These are phyloP conservation scores for Cantharis nigra DNA, from an alignment of 2,888 invertebrate genomes.

Conservation along the genomic window DNA sequence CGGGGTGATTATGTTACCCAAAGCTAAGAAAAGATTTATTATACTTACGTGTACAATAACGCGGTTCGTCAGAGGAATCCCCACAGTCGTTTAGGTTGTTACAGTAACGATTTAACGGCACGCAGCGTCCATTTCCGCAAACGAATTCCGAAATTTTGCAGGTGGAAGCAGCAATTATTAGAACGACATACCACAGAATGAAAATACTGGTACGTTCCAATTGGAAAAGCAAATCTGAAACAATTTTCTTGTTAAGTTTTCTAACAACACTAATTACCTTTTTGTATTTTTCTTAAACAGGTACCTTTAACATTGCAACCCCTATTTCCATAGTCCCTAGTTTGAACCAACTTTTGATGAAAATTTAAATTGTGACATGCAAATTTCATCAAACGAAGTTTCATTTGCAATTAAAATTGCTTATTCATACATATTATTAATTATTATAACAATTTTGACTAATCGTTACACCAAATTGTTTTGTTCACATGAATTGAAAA, in stretches of 20 bases:
- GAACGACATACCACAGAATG: conserved; percentile 47
- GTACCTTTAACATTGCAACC: not conserved
- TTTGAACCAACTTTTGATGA: not conserved
- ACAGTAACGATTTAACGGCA: conserved; percentile 75
- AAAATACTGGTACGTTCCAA: conserved; percentile 23
- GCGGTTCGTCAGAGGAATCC: conserved; percentile 78
- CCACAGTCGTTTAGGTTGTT: conserved; percentile 81
- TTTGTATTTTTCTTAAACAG: not conserved
- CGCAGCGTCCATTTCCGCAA: conserved; percentile 69
- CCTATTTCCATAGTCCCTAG: not conserved
- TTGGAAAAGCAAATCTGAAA: conserved; percentile 32
- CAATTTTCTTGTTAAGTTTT: not conserved
- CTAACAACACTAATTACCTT: not conserved
- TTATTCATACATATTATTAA: not conserved
- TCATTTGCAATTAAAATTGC: not conserved
- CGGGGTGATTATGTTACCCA: not conserved
- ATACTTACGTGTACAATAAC: conserved; percentile 81
- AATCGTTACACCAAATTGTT: not conserved
- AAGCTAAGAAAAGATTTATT: conserved; percentile 6
- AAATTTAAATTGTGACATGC: not conserved
- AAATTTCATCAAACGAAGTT: not conserved
- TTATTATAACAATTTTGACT: not conserved
- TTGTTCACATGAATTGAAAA: not conserved
- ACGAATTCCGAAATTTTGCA: conserved; percentile 72
- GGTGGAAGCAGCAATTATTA: conserved; percentile 56